Evolutionary conservation across 2,888 invertebrate genomes (phyloP).

Genomic region (Nephrotoma guestfalica): DNA sequence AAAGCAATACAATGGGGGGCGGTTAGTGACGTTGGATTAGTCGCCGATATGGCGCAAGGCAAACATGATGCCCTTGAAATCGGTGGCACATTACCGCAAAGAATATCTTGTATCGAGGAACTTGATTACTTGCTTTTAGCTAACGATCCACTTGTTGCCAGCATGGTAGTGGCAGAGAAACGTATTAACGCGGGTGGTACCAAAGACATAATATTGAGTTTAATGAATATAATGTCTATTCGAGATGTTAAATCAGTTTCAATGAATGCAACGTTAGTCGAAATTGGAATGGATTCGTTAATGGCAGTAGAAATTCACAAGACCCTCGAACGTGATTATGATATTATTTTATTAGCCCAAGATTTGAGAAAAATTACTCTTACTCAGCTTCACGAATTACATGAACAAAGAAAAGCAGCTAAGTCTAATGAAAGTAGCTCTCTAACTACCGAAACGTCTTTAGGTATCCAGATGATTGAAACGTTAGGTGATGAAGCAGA

Average conservation of each 20-base stretch:
- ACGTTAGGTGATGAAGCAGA: conserved; percentile 44
- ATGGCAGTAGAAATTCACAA: conserved; percentile 96
- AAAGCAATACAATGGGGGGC: conserved; percentile 89
- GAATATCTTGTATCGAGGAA: conserved; percentile 63
- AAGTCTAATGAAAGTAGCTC: conserved; percentile 18
- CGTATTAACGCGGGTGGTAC: conserved; percentile 35
- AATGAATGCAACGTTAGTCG: conserved; percentile 60
- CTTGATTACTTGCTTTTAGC: conserved; percentile 60
- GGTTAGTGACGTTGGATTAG: conserved; percentile 74
- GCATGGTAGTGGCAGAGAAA: conserved; percentile 82
- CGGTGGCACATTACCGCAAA: conserved; percentile 73
- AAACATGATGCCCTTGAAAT: conserved; percentile 48
- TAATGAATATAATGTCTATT: conserved; percentile 51
- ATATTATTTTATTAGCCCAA: conserved; percentile 69
- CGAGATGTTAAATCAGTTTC: conserved; percentile 55
- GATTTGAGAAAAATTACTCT: conserved; percentile 73
- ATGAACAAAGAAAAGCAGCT: conserved; percentile 11
- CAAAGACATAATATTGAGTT: conserved; percentile 55
- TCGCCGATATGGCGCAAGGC: conserved; percentile 61
- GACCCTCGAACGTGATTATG: conserved; percentile 76
- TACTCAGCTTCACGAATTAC: conserved; percentile 26
- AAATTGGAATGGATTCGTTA: conserved; percentile 92
- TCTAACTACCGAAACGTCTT: conserved; percentile 19
- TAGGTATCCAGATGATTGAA: conserved; percentile 42
- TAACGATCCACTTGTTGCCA: conserved; percentile 53